Base-by-base conservation (phyloP, 2,113 vertebrate species). In the Onychostruthus taczanowskii region DNA sequence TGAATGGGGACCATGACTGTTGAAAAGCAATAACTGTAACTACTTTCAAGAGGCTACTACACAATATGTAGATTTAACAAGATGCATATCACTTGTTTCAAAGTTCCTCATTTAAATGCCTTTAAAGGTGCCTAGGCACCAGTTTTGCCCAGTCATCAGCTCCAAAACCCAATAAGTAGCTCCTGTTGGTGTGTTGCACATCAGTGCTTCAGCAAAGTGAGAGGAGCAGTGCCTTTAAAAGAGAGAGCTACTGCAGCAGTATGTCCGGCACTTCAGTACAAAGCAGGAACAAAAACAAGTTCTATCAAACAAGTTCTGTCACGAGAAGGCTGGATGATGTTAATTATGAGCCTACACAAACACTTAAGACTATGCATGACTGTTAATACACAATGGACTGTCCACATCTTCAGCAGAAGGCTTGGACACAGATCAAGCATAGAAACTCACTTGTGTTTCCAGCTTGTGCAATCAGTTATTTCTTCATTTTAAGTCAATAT, bases 361-460 rank as follows among this genome's bases (percentile, higher is more conserved):
- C 10, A 3, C 37, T 82, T 70, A 80, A 39, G 46, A 77, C 55
- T 68, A 86, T 56, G 81, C 58, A 75, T 63, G 64, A 84, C 47
- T 47, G 67, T 86, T 59, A 91, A 82, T 62, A 61, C 89, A 83
- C 72, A 93, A 89, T 52, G 66, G 73, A 80, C 64, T 4, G 3
- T 77, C 76, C 59, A 9, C 53, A 49, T 68, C 28, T 1, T 74
- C 72, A 90, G 55, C 0, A 0, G 37, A 93, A 83, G 27, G 22
- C 56, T 81, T 90, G 86, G 91, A 94, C 52, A 28, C 16, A 22
- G 35, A 70, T 67, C 84, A 93, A 58, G 85, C 67, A 62, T 44
- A 96, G 59, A 93, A 94, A 94, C 21, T 90, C 13, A 7, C n/a
- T 67, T 43, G 41, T n/a, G 24, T 89, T 89, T 86, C 47, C 87